Conservation (phyloP, 1,140 invertebrate species). For the Drosophila teissieri region DNA sequence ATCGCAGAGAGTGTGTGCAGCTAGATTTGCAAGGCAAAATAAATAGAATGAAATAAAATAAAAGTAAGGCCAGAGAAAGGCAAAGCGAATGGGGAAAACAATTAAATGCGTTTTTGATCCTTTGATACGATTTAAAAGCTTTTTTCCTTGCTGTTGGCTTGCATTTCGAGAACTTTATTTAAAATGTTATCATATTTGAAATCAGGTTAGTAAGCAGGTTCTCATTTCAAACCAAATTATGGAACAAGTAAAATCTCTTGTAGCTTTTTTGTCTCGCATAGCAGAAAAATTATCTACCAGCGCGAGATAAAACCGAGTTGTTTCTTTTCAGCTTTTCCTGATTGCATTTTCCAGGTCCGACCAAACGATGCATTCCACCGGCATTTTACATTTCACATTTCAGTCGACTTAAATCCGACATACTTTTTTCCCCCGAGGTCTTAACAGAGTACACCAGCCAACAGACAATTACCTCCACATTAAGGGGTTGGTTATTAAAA, state of each 20-base stretch:
- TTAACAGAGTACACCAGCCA: slow-evolving; percentile 27
- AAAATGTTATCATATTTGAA: no score
- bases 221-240: not conserved
- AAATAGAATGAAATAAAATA: slow-evolving; percentile 24
- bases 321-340: not conserved
- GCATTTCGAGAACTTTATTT: not conserved
- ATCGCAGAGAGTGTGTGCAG: slow-evolving; percentile 18
- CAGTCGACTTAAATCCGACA: slow-evolving; percentile 29
- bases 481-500: slow-evolving; percentile 56
- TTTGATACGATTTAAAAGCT: slow-evolving; percentile 36
- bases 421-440: slow-evolving; percentile 12
- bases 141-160: not conserved
- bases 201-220: no score
- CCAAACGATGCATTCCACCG: slow-evolving; percentile 17
- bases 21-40: slow-evolving; percentile 39
- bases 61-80: slow-evolving; percentile 10
- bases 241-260: no score
- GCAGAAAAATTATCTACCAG: no score
- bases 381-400: slow-evolving; percentile 5
- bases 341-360: not conserved
- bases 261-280: no score
- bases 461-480: slow-evolving; percentile 47
- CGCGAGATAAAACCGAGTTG: not conserved
- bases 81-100: slow-evolving; percentile 20
- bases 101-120: slow-evolving; percentile 41